Evolutionary conservation across 2,113 vertebrate genomes (phyloP).

Genomic region (Coreoperca whiteheadi): DNA sequence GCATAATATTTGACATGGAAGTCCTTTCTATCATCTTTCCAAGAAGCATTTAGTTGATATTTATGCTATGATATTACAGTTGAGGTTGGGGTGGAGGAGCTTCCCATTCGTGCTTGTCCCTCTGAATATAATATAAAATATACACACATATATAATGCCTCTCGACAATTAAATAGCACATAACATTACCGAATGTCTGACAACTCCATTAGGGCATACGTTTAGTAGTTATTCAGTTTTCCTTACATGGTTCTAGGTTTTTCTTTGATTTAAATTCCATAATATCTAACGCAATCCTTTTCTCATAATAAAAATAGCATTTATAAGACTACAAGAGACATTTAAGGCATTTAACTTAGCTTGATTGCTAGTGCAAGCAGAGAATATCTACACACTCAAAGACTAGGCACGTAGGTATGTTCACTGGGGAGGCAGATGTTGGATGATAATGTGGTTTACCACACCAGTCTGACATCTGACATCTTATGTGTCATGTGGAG

Average conservation of each 20-base stretch:
- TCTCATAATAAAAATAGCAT: background rate
- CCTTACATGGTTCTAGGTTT: background rate
- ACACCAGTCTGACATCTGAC: slow-evolving; percentile 54
- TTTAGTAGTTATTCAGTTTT: background rate
- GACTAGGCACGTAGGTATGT: slow-evolving; percentile 31
- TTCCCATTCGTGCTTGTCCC: slow-evolving; percentile 5
- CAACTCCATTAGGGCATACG: background rate
- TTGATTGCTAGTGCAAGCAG: slow-evolving; percentile 6
- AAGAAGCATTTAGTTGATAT: slow-evolving; percentile 24
- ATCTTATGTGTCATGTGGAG: slow-evolving; percentile 68
- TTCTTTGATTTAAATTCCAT: slow-evolving; percentile 3
- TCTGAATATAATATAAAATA: background rate
- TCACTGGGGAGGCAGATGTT: slow-evolving; percentile 54
- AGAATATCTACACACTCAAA: slow-evolving; percentile 1
- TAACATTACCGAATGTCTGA: background rate
- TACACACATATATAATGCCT: background rate
- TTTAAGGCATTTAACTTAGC: slow-evolving; percentile 16
- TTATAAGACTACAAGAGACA: background rate
- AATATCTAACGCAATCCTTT: background rate
- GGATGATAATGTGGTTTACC: slow-evolving; percentile 68
- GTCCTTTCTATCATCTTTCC: slow-evolving; percentile 11
- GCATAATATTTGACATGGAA: slow-evolving; percentile 18
- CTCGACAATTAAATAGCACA: background rate
- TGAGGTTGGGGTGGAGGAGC: background rate
- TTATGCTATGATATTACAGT: background rate